Evolutionary conservation across 2,113 vertebrate species (phyloP).

Genomic region (Paracanthobrama guichenoti): DNA sequence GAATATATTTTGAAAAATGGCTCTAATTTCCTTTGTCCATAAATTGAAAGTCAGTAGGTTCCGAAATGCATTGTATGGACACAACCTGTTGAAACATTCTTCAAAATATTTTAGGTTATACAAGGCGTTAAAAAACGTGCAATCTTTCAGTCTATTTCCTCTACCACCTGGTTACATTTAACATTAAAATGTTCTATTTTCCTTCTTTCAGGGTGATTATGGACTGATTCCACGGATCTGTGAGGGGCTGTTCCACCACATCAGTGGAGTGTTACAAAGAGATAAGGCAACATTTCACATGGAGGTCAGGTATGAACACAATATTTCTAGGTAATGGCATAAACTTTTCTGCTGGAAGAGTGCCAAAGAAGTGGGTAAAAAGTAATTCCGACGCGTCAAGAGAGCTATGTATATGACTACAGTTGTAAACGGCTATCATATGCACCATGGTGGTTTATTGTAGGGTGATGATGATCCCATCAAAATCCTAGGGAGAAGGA

Average conservation of each 20-base stretch:
- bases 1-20: too few species aligned
- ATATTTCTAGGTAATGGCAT: conserved; percentile 20
- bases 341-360: not conserved
- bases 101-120: not conserved
- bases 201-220: conserved; percentile 79
- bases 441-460: conserved; percentile 5
- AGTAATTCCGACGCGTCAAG: not conserved
- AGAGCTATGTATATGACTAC: not conserved
- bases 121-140: not conserved
- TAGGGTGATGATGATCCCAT: not conserved
- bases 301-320: conserved; percentile 86
- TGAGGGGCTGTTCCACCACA: conserved; percentile 90
- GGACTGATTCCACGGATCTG: conserved; percentile 96
- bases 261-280: conserved; percentile 81
- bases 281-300: conserved; percentile 91
- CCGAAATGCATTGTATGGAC: not conserved
- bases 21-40: not conserved
- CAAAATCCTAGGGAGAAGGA: conserved; percentile 18
- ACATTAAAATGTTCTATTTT: not conserved
- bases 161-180: not conserved
- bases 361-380: not conserved
- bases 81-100: not conserved
- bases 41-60: not conserved
- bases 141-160: not conserved
- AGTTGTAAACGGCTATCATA: not conserved